These are phyloP conservation scores for Urechis unicinctus DNA, from an alignment of 2,888 invertebrate genomes.

Conservation along the genomic window DNA sequence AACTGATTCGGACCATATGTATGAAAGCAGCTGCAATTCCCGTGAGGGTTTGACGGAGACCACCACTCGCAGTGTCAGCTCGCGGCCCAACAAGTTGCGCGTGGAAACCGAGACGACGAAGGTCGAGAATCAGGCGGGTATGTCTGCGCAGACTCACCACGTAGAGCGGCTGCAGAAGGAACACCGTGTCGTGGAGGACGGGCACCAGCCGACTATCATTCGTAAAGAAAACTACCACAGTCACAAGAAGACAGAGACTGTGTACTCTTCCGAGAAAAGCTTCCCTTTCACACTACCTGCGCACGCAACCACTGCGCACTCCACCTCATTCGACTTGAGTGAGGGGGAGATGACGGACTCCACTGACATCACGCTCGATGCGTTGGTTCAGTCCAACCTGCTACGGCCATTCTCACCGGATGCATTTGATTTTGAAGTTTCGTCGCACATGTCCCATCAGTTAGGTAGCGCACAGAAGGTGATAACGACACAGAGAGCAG, in stretches of 20 bases:
- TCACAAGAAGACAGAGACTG: background rate
- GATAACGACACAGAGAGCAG: background rate
- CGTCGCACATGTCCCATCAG: background rate
- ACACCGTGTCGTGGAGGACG: background rate
- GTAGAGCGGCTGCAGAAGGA: background rate
- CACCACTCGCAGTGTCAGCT: too few species aligned
- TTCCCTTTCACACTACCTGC: background rate
- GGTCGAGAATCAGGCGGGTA: too few species aligned
- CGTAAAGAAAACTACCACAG: background rate
- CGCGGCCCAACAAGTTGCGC: too few species aligned
- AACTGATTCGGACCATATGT: too few species aligned
- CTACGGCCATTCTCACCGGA: conserved; percentile 11
- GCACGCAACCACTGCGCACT: background rate
- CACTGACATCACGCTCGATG: conserved; percentile 19
- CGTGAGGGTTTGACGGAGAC: background rate
- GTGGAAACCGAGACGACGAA: too few species aligned
- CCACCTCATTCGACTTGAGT: conserved; percentile 7
- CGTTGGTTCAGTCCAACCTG: conserved; percentile 11
- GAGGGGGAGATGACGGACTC: conserved; percentile 22
- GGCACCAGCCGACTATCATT: too few species aligned
- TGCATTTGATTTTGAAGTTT: conserved; percentile 8
- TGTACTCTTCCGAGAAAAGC: background rate
- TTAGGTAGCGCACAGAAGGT: background rate
- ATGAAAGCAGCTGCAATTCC: background rate
- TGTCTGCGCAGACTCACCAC: too few species aligned